Percentiles rank a stretch among this genome's conserved stretches.
Evolutionary conservation across 2,113 vertebrate species (phyloP).

Genomic region (Pseudopipra pipra): DNA sequence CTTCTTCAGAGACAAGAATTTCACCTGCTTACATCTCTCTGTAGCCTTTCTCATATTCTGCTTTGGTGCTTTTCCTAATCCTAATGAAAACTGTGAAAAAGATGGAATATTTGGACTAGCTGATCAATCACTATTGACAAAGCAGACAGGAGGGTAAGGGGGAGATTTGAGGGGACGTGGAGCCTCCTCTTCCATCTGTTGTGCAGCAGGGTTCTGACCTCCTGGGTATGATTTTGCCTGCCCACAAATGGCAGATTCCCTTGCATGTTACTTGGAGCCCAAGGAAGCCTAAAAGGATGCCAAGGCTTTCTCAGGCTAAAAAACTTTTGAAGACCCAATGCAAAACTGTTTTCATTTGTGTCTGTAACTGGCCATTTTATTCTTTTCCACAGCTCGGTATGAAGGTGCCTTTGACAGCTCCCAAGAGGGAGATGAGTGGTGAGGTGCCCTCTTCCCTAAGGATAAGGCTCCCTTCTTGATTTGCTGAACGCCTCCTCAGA

Average conservation of each 20-base stretch:
- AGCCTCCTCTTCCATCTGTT: neutral
- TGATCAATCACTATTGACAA: neutral
- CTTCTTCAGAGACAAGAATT: neutral
- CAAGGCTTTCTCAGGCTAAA: neutral
- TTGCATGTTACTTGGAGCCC: neutral
- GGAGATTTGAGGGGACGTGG: rapidly evolving
- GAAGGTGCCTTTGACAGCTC: neutral
- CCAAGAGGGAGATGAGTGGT: neutral
- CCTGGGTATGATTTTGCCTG: neutral
- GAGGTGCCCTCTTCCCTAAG: neutral
- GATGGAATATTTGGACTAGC: neutral
- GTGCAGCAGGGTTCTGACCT: neutral
- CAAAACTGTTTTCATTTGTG: neutral
- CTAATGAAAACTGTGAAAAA: neutral
- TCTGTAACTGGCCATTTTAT: neutral
- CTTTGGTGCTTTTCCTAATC: neutral
- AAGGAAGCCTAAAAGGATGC: neutral
- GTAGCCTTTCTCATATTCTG: neutral
- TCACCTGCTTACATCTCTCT: neutral
- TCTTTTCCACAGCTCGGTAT: neutral
- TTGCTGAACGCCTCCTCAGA: neutral
- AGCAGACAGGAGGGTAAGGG: neutral
- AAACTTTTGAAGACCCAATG: neutral
- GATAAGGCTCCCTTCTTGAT: neutral
- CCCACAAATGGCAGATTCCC: neutral